phyloP scores from a whole-genome alignment of 2,888 invertebrate species.

The Chaitophorus viminalis region DNA sequence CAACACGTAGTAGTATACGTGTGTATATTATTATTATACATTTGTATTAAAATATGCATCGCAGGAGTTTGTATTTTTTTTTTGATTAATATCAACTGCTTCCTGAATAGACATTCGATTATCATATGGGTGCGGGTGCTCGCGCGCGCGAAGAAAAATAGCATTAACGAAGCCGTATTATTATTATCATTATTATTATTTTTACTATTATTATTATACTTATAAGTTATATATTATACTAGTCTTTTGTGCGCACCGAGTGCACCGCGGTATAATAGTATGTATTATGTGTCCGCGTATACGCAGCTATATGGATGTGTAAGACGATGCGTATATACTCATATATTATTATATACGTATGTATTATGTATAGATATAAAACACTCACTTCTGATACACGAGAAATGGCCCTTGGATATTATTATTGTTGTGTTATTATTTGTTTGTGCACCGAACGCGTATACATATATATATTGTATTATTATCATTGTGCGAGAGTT shows the following conservation, averaged over 20 bases:
- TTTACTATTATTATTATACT: not conserved
- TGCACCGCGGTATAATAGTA: not conserved
- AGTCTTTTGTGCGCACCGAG: conserved; percentile 26
- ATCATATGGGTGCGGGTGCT: conserved; percentile 49
- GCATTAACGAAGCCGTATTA: conserved; percentile 52
- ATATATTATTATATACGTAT: not conserved
- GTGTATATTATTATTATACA: not conserved
- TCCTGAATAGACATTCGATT: conserved; percentile 60
- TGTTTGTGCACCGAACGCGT: not conserved
- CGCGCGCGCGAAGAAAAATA: conserved; percentile 53
- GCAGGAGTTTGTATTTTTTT: conserved; percentile 10
- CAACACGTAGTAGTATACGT: not conserved
- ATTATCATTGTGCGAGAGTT: not conserved
- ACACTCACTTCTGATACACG: too few species aligned
- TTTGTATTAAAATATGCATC: not conserved
- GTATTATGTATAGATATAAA: not conserved
- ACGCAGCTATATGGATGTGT: not conserved
- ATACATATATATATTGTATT: not conserved
- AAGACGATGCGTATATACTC: not conserved
- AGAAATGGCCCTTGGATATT: conserved; percentile 33
- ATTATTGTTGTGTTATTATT: conserved; percentile 11
- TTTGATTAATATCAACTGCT: conserved; percentile 59
- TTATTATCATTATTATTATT: conserved; percentile 23
- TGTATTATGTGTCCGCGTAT: not conserved
- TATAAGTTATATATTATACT: not conserved